Base-by-base conservation (phyloP, 1,140 invertebrate genomes). In the Zophobas morio region DNA sequence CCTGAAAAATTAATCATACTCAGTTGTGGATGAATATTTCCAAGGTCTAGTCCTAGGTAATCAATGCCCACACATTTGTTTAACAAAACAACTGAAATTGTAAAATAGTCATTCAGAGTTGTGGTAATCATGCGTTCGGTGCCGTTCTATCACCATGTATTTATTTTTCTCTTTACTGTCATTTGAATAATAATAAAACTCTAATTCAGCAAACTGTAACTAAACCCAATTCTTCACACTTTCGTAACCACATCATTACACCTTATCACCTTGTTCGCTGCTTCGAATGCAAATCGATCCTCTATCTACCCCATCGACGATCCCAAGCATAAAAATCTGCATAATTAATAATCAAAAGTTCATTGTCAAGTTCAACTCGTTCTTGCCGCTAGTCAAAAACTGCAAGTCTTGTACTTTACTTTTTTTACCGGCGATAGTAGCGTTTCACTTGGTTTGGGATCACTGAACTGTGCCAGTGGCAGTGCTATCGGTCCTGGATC, bases 391-490 rank as follows among this genome's bases (percentile, higher is more conserved):
- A 46, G 42, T 46, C 6, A 46, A 46, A 46, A 46, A 46, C 42
- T 46, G 42, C 42, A 46, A 46, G 42, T 46, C 3, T 8, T 46
- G 42, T 4, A 46, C 42, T 4, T 46, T 46, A 4, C 33, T 56
- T 33, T 60, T 60, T 60, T 20, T 4, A 42, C 2, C 39, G 33
- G n/a, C 42, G 60, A 66, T 42, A 66, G 60, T 66, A n/a, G 37
- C 60, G 60, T 66, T 42, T 66, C 60, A 42, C 36, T 66, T 66
- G 60, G 60, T 66, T 66, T 66, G 60, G 39, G 60, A 66, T 66
- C 60, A 66, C 60, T 66, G 60, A 66, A 66, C 60, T 66, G 33
- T 32, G 60, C 60, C 60, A 66, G 53, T 54, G 20, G 20, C 20
- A 54, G 35, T 34, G 53, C 53, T 32, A 54, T 54, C 20, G 35